Percentiles rank a stretch among this genome's conserved stretches.
Evolutionary conservation across 2,797 vertebrate genomes (phyloP).

Genomic region (Mallotus villosus): DNA sequence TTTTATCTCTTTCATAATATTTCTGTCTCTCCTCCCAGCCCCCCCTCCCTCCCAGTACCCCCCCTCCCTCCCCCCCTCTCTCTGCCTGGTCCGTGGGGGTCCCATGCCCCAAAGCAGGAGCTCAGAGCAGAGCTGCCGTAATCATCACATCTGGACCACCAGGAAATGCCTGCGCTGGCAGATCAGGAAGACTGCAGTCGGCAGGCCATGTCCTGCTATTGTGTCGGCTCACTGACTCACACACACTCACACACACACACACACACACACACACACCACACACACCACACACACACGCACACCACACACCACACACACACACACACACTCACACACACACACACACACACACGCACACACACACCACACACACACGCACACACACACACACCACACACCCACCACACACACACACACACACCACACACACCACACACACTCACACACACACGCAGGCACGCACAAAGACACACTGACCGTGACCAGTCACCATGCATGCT

Average conservation of each 20-base stretch:
- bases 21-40: too few relatives aligned
- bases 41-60: too few relatives aligned
- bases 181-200: constrained; percentile 50
- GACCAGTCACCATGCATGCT: not conserved
- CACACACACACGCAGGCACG: constrained; percentile 16
- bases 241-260: constrained; percentile 21
- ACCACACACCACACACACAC: constrained; percentile 25
- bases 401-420: too few relatives aligned
- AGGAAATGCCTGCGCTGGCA: constrained; percentile 52
- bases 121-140: not conserved
- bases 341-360: constrained; percentile 6
- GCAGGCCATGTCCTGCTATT: constrained; percentile 67
- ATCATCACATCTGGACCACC: constrained; percentile 2
- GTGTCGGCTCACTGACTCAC: constrained; percentile 42
- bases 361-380: constrained; percentile 28
- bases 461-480: constrained; percentile 4
- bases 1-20: too few relatives aligned
- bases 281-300: constrained; percentile 17
- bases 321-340: constrained; percentile 18
- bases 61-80: too few relatives aligned
- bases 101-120: too few relatives aligned
- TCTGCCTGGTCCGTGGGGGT: too few relatives aligned
- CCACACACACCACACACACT: constrained; percentile 21
- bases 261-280: constrained; percentile 15
- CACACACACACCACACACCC: constrained; percentile 8